Evolutionary conservation across 2,113 vertebrate species (phyloP).

Genomic region (Amphiprion ocellaris): DNA sequence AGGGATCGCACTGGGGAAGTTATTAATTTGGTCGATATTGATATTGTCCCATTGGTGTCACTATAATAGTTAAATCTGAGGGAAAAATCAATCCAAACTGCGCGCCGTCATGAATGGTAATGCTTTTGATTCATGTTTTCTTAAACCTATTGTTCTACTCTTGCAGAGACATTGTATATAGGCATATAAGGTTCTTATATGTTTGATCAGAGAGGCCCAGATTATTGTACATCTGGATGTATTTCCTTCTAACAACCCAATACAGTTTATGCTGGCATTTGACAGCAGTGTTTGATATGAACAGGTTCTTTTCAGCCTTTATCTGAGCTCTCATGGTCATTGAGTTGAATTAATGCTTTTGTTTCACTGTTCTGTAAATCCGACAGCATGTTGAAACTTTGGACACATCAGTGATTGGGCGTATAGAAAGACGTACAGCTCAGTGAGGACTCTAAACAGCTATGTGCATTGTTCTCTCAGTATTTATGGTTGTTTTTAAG

Average conservation of each 20-base stretch:
- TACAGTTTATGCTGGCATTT: conserved; percentile 56
- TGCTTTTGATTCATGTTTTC: conserved; percentile 38
- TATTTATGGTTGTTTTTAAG: not conserved
- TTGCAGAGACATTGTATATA: not conserved
- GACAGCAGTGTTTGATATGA: conserved; percentile 25
- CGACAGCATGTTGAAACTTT: conserved; percentile 31
- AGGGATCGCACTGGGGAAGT: conserved; percentile 52
- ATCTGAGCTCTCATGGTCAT: not conserved
- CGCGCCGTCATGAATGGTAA: conserved; percentile 29
- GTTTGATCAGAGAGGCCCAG: conserved; percentile 5
- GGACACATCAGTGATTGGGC: conserved; percentile 4
- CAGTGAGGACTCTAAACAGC: not conserved
- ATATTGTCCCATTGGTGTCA: conserved; percentile 46
- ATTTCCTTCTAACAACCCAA: conserved; percentile 1
- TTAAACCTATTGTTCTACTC: not conserved
- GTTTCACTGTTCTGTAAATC: conserved; percentile 30
- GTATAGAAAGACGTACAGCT: not conserved
- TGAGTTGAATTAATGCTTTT: conserved; percentile 20
- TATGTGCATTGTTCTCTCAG: not conserved
- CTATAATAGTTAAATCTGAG: conserved; percentile 44
- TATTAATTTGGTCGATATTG: conserved; percentile 63
- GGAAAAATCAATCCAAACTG: conserved; percentile 39
- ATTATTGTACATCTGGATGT: conserved; percentile 21
- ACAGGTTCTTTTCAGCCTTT: conserved; percentile 48
- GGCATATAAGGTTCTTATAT: not conserved